Evolutionary conservation across 2,113 vertebrate genomes (phyloP), one percentile per base, ranked within the genome.

Genomic region (Seriola dumerili): DNA sequence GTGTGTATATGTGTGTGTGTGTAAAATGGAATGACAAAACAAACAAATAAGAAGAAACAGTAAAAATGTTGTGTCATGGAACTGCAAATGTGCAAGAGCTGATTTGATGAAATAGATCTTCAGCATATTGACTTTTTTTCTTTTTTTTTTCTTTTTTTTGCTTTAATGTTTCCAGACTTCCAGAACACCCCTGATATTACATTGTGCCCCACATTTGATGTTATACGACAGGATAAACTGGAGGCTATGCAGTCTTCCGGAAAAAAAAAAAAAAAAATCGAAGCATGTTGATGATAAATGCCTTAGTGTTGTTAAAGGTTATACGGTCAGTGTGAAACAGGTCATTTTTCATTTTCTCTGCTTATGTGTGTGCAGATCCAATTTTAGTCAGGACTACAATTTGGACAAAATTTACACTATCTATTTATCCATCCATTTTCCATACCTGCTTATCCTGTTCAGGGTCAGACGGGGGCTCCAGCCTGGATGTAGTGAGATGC

Each of bases 271-370:
- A 19, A 7, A 19, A 7, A 36, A 2, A 50, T 48, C 0, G 4
- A 73, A 36, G 13, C 25, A 17, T 4, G 9, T 38, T 9, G 4
- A 57, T 38, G 23, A 25, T 34, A 5, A n/a, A n/a, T 69, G 36
- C 67, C 48, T 64, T 54, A 42, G 38, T 48, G 72, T 16, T 25
- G 14, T 40, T 34, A 64, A 68, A 73, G 34, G 64, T 75, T 78
- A 59, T 29, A 19, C 10, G 7, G 25, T 55, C 52, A 5, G 21
- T 23, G 17, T 57, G 40, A 72, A 59, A 65, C 42, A 65, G 14
- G 29, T n/a, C 0, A 1, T n/a, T 73, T 78, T 74, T 68, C n/a
- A 50, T 70, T 83, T 72, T 75, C 50, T 34, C 17, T 50, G 3
- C 32, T 72, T 12, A 32, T 70, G 7, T 19, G 14, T 36, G 36